Evolutionary conservation across 2,113 vertebrate species (phyloP).

Genomic region (Cavia porcellus): DNA sequence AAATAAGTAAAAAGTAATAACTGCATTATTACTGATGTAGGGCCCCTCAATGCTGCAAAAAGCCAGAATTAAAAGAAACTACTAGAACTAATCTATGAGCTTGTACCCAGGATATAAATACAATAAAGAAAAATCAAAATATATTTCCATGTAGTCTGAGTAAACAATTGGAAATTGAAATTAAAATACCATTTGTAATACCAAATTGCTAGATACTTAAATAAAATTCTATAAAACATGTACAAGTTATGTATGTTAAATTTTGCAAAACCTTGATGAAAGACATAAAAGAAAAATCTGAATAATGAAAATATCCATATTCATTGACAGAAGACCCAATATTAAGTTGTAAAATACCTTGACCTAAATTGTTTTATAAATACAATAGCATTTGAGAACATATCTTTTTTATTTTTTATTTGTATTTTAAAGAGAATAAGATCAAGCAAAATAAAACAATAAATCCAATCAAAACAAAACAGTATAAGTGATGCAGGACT

Average conservation of each 20-base stretch:
- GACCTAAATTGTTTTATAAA: background rate
- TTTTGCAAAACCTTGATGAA: background rate
- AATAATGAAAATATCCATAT: background rate
- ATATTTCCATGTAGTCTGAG: background rate
- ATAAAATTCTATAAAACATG: background rate
- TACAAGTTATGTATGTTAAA: background rate
- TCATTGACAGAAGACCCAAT: background rate
- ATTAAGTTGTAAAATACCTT: background rate
- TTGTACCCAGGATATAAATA: background rate
- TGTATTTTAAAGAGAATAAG: too few relatives aligned
- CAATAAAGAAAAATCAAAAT: background rate
- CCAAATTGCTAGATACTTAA: background rate
- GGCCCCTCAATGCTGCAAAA: background rate
- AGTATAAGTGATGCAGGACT: too few relatives aligned
- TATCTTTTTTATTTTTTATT: background rate
- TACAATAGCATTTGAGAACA: background rate
- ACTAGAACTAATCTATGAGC: background rate
- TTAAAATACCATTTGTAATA: background rate
- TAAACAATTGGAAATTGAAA: constrained; percentile 4
- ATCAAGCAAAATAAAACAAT: too few relatives aligned
- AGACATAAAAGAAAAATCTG: background rate
- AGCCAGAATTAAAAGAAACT: background rate
- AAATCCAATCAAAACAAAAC: too few relatives aligned
- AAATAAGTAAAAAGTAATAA: too few relatives aligned
- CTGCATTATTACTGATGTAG: background rate